Conservation (phyloP, 2,797 vertebrate species). For the Characodon lateralis region DNA sequence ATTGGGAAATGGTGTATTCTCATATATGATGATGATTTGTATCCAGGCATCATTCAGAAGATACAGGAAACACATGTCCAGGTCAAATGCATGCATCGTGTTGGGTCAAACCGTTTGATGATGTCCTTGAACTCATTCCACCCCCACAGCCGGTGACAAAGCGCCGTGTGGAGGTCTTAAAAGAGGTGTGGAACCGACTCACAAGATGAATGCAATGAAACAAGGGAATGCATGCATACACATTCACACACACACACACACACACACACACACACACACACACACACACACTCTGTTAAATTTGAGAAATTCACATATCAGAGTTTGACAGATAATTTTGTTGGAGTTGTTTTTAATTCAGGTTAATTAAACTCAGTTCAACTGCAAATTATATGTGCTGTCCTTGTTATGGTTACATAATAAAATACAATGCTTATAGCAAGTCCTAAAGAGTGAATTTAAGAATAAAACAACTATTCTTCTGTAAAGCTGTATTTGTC, state of each 20-base stretch:
- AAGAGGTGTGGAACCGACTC: neutral
- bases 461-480: too few species aligned
- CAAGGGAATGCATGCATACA: neutral
- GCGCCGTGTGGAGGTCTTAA: constrained; percentile 7
- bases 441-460: neutral
- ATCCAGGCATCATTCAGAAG: too few species aligned
- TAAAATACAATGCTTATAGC: too few species aligned
- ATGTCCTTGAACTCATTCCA: constrained; percentile 1
- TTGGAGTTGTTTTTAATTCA: neutral
- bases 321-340: neutral
- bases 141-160: neutral
- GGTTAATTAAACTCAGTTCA: neutral
- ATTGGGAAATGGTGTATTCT: too few species aligned
- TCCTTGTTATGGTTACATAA: too few species aligned
- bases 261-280: neutral
- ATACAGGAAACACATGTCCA: neutral
- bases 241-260: neutral
- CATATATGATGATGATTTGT: too few species aligned
- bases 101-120: neutral
- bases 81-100: neutral
- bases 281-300: neutral
- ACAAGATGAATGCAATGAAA: constrained; percentile 4
- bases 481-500: neutral
- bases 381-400: neutral
- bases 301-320: neutral